Evolutionary conservation across 2,888 invertebrate species (phyloP).

Genomic region (Neoaliturus tenellus): DNA sequence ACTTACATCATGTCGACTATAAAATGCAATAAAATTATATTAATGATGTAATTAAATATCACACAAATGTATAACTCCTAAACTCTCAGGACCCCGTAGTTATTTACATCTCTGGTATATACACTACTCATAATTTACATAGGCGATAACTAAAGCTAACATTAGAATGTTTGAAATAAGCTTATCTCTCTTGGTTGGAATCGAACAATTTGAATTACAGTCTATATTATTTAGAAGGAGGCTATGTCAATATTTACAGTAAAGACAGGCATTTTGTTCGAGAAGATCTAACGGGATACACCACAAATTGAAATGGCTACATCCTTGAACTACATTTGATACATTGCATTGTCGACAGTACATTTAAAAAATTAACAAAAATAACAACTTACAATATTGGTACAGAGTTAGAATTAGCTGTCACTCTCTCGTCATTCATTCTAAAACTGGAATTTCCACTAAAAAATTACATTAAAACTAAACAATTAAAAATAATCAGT

Average conservation of each 20-base stretch:
- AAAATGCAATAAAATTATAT: constrained; percentile 19
- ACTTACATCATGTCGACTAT: neutral
- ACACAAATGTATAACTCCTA: constrained; percentile 21
- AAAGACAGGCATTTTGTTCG: neutral
- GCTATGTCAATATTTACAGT: constrained; percentile 25
- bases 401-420: neutral
- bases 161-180: constrained; percentile 33
- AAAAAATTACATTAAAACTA: neutral
- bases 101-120: constrained; percentile 30
- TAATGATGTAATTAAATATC: constrained; percentile 25
- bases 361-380: constrained; percentile 27
- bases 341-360: constrained; percentile 5
- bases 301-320: neutral
- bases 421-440: neutral
- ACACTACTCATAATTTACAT: neutral
- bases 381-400: neutral
- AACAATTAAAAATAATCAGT: neutral
- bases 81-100: constrained; percentile 18
- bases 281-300: neutral
- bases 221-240: neutral
- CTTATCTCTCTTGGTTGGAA: neutral
- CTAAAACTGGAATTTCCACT: neutral
- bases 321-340: neutral
- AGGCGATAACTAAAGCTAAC: constrained; percentile 34
- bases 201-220: neutral